These are phyloP conservation scores for Turdus rufiventris DNA, from an alignment of 2,113 vertebrate species.

Conservation along the genomic window DNA sequence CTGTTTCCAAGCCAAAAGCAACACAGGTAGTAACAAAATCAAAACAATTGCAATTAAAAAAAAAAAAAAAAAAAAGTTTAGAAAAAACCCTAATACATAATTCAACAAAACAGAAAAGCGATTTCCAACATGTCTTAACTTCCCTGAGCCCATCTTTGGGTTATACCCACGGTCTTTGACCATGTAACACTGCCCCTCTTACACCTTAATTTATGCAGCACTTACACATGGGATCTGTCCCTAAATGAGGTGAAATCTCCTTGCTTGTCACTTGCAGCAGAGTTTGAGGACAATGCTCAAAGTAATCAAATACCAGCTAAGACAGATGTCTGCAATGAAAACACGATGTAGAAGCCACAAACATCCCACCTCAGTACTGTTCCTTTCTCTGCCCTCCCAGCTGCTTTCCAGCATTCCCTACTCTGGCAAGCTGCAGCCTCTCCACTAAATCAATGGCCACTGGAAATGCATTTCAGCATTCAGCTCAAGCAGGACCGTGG, in stretches of 20 bases:
- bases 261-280: not conserved
- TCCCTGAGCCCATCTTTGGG: not conserved
- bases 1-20: not conserved
- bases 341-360: fast-evolving
- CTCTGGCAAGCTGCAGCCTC: not conserved
- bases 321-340: not conserved
- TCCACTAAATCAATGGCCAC: fast-evolving
- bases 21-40: not conserved
- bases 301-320: not conserved
- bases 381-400: not conserved
- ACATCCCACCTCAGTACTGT: not conserved
- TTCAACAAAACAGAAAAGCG: not conserved
- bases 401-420: not conserved
- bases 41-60: not conserved
- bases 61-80: not conserved
- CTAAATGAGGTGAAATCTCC: not conserved
- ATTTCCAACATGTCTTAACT: not conserved
- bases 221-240: not conserved
- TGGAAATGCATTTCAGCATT: not conserved
- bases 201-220: not conserved
- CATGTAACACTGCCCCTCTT: fast-evolving
- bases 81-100: not conserved
- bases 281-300: not conserved
- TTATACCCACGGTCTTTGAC: not conserved
- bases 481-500: not conserved